Evolutionary conservation across 1,140 invertebrate genomes (phyloP).

Genomic region (Nylanderia fulva): DNA sequence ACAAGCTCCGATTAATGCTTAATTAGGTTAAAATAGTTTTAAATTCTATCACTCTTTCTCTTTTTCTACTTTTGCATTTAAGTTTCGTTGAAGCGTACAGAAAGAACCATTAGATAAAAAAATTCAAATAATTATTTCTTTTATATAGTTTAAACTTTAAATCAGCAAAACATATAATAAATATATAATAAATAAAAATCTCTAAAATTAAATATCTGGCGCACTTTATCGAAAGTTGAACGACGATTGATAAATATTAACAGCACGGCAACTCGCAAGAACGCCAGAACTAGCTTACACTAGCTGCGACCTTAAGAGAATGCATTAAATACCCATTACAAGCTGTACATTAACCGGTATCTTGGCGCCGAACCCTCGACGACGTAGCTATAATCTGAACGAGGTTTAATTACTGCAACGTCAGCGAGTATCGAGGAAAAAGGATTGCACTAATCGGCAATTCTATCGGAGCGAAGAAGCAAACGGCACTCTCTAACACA

Average conservation of each 20-base stretch:
- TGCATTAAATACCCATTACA: conserved; percentile 56
- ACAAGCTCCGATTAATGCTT: conserved; percentile 42
- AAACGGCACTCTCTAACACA: neutral
- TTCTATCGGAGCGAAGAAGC: conserved; percentile 28
- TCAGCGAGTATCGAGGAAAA: conserved; percentile 53
- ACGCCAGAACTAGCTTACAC: neutral
- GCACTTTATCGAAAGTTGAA: neutral
- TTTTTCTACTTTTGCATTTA: conserved; percentile 31
- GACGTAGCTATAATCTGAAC: conserved; percentile 9
- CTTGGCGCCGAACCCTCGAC: neutral
- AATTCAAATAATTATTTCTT: neutral
- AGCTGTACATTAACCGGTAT: conserved; percentile 32
- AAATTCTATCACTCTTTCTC: conserved; percentile 4
- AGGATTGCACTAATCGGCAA: conserved; percentile 67
- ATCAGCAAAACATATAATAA: neutral
- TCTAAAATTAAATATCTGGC: too few relatives aligned
- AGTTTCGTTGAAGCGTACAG: conserved; percentile 12
- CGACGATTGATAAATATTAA: conserved; percentile 50
- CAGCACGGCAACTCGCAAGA: neutral
- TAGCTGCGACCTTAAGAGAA: conserved; percentile 16
- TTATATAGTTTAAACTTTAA: conserved; percentile 21
- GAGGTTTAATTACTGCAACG: conserved; percentile 64
- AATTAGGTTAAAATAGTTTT: conserved; percentile 37
- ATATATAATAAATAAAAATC: too few relatives aligned
- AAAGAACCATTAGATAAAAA: conserved; percentile 1